Base-by-base conservation (phyloP, 2,113 vertebrate genomes). In the Stictonetta naevosa region DNA sequence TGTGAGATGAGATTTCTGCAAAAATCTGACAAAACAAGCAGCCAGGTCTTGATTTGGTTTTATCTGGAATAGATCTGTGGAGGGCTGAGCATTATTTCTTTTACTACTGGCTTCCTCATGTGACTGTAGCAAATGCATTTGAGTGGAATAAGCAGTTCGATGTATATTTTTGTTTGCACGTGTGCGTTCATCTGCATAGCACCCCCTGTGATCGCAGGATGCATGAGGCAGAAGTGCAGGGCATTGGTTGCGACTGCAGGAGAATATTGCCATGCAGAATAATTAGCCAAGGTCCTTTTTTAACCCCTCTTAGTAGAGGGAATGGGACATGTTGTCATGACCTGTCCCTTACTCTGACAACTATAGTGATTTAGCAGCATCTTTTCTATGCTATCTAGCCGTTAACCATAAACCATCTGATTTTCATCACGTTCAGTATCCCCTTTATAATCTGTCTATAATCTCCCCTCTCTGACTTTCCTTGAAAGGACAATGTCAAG, bases 401-500 rank as follows among this genome's bases (percentile, higher is more conserved):
- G 0, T 38, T 87, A 90, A 34, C 50, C n/a, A 28, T 52, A 93
- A 86, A 88, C 7, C 19, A 63, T 67, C 81, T 60, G 36, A 14
- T 94, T 83, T 92, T 67, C 20, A 64, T 36, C 69, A 22, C 12
- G 13, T 74, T 83, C 44, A 63, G 33, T 83, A 46, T 50, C 56
- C 38, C 73, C 52, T 83, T 86, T 40, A 56, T 68, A 95, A 86
- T n/a, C n/a, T 91, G 4, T 69, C 62, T 76, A 22, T 88, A n/a
- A n/a, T n/a, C n/a, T 90, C 76, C 52, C 18, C 38, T 78, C 60
- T 81, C 48, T 94, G 95, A 94, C 95, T 95, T 94, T 94, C 95
- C 92, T 91, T 92, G 90, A 94, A 92, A 96, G 66, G 83, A 96
- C 92, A 94, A 95, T 58, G 88, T 93, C 88, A 93, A 94, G 95